Percentiles rank a stretch among this genome's conserved stretches.
Evolutionary conservation across 2,888 invertebrate species (phyloP).

Genomic region (Drosophila koepferae): DNA sequence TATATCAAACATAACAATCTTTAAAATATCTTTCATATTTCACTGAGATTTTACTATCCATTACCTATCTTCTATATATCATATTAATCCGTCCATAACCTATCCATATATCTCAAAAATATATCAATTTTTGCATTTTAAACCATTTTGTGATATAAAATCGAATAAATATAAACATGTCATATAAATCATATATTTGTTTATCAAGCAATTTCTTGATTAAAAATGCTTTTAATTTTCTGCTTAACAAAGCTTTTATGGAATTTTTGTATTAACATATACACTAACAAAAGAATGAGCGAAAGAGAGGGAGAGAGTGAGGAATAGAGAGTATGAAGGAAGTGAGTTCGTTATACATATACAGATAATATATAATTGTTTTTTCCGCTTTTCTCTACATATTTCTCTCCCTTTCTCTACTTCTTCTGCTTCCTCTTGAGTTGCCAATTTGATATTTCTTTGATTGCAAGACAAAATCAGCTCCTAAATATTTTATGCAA

Average conservation of each 20-base stretch:
- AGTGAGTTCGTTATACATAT: neutral
- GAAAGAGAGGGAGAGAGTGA: neutral
- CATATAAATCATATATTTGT: neutral
- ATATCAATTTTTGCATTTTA: too few species aligned
- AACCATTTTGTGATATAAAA: neutral
- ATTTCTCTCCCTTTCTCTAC: neutral
- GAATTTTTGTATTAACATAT: neutral
- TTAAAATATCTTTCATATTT: neutral
- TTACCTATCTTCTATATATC: neutral
- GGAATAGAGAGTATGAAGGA: neutral
- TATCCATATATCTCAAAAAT: too few species aligned
- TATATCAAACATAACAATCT: too few species aligned
- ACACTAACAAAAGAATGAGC: too few species aligned
- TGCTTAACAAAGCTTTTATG: too few species aligned
- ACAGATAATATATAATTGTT: neutral
- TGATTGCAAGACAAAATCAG: constrained; percentile 20
- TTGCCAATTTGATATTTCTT: constrained; percentile 44
- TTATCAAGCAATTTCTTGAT: neutral
- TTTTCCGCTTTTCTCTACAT: neutral
- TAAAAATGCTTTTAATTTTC: neutral
- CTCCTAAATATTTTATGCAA: constrained; percentile 40
- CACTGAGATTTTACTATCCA: too few species aligned
- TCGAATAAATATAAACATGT: neutral
- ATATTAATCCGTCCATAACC: neutral
- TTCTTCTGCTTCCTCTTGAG: neutral